phyloP scores from a whole-genome alignment of 2,113 vertebrate species.

The Ctenodactylus gundi region DNA sequence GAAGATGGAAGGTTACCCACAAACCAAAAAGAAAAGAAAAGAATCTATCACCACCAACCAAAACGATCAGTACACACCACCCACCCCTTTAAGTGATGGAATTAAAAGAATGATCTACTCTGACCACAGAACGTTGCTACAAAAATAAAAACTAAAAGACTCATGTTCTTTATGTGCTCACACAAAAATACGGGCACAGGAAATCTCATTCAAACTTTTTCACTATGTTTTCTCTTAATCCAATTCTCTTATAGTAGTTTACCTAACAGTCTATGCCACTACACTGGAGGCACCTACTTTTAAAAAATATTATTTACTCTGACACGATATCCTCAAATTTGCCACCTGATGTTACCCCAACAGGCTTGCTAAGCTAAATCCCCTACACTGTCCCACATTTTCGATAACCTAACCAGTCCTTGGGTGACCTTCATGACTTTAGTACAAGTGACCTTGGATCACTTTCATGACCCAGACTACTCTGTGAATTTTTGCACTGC shows the following conservation, averaged over 20 bases:
- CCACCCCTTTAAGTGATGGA: not conserved
- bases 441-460: not conserved
- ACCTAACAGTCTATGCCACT: not conserved
- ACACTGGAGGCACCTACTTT: not conserved
- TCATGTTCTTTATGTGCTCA: not conserved
- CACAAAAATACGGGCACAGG: not conserved
- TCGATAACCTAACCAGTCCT: not conserved
- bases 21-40: not conserved
- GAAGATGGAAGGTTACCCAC: not conserved
- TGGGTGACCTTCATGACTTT: not conserved
- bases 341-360: not conserved
- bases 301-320: not conserved
- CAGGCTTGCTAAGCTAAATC: not conserved
- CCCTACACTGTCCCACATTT: not conserved
- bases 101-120: not conserved
- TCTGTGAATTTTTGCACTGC: not conserved
- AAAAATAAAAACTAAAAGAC: slow-evolving; percentile 23
- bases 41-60: not conserved
- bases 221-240: not conserved
- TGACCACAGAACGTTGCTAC: not conserved
- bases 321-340: not conserved
- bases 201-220: not conserved
- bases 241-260: not conserved
- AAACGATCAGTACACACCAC: not conserved
- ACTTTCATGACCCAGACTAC: not conserved